A percentile compares a stretch with the other conserved stretches of the same genome.
Conservation (phyloP, 1,140 invertebrate genomes). For the Sycophaga agraensis region DNA sequence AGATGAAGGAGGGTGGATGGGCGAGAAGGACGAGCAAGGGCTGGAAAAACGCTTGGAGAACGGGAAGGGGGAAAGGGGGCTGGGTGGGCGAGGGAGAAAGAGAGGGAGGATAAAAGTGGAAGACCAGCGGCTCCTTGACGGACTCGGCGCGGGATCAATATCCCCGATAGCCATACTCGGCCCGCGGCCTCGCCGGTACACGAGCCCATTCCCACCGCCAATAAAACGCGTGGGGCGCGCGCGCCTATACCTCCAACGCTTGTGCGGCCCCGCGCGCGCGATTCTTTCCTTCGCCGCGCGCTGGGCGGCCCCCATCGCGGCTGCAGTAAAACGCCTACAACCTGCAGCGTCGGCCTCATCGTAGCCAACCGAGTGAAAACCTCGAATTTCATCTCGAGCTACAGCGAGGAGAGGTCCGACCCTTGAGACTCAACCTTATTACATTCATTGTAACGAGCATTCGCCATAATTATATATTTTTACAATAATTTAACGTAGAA, state of each 20-base stretch:
- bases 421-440: too few species aligned
- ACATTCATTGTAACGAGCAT: too few species aligned
- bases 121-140: conserved; percentile 56
- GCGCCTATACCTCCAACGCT: conserved; percentile 48
- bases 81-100: conserved; percentile 33
- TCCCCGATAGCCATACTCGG: conserved; percentile 57
- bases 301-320: conserved; percentile 22
- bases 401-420: too few species aligned
- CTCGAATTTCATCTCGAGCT: conserved; percentile 56
- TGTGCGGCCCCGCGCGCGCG: conserved; percentile 48
- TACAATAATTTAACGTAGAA: too few species aligned
- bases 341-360: conserved; percentile 29
- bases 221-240: conserved; percentile 51
- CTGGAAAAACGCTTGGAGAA: conserved; percentile 37
- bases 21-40: conserved; percentile 16
- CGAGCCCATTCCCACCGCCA: conserved; percentile 54
- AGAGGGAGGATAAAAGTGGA: conserved; percentile 37
- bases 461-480: too few species aligned
- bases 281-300: conserved; percentile 38
- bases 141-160: conserved; percentile 56
- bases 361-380: conserved; percentile 38
- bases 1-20: conserved; percentile 10
- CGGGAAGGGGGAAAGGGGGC: conserved; percentile 24
- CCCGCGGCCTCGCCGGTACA: conserved; percentile 41
- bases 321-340: conserved; percentile 43